Percentiles rank a stretch among this genome's conserved stretches.
These are phyloP conservation scores for Sycophaga agraensis DNA, from an alignment of 1,140 invertebrate species.

Conservation along the genomic window DNA sequence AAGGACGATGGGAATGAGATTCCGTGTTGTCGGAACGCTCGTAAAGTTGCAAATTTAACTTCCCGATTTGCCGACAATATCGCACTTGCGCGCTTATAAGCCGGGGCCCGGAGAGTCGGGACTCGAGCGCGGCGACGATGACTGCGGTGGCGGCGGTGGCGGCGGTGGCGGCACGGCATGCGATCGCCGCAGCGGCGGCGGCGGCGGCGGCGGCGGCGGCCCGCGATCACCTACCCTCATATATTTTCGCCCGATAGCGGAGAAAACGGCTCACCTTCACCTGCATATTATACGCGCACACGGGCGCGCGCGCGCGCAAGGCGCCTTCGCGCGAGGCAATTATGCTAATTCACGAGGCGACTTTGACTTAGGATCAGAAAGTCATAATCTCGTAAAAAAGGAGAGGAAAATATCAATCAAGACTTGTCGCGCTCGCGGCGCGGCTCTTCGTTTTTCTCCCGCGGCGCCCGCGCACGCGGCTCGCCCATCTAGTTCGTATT, in stretches of 20 bases:
- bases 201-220: too few relatives aligned
- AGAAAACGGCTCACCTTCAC: slow-evolving; percentile 4
- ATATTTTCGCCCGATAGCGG: slow-evolving; percentile 1
- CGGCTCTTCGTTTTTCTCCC: too few relatives aligned
- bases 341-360: slow-evolving; percentile 9
- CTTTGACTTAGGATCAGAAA: slow-evolving; percentile 2
- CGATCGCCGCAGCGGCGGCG: too few relatives aligned
- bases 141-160: too few relatives aligned
- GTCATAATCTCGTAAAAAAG: background rate
- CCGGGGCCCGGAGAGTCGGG: background rate
- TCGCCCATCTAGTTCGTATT: too few relatives aligned
- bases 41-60: slow-evolving; percentile 42
- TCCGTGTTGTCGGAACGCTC: slow-evolving; percentile 37
- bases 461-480: too few relatives aligned
- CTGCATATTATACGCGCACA: background rate
- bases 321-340: background rate
- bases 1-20: slow-evolving; percentile 22
- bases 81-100: slow-evolving; percentile 9
- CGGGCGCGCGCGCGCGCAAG: background rate
- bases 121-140: background rate
- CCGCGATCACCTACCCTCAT: slow-evolving; percentile 5
- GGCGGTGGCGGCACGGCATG: too few relatives aligned
- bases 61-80: slow-evolving; percentile 12
- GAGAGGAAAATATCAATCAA: slow-evolving; percentile 4
- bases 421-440: background rate